These are phyloP conservation scores for Drosophila meridionalis DNA, from an alignment of 2,888 invertebrate species.

Conservation along the genomic window DNA sequence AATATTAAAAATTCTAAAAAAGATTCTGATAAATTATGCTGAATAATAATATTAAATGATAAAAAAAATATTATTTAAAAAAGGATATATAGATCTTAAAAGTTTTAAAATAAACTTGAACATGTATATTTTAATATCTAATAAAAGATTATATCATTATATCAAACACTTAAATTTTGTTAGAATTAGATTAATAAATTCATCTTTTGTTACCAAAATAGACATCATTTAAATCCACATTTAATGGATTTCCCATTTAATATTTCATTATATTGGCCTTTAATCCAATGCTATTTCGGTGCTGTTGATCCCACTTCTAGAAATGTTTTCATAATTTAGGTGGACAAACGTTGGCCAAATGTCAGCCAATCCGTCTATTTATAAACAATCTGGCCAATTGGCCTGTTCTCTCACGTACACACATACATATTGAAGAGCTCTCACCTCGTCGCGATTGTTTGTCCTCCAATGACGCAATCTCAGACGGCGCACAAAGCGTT, in stretches of 20 bases:
- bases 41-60: too few species aligned
- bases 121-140: background rate
- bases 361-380: slow-evolving; percentile 63
- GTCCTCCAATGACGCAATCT: slow-evolving; percentile 64
- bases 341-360: slow-evolving; percentile 36
- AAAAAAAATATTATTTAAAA: too few species aligned
- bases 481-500: slow-evolving; percentile 39
- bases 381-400: slow-evolving; percentile 56
- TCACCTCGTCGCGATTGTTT: slow-evolving; percentile 40
- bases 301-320: slow-evolving; percentile 8
- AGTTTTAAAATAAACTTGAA: background rate
- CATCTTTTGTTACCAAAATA: background rate
- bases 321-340: slow-evolving; percentile 23
- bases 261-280: background rate
- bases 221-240: background rate
- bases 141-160: background rate
- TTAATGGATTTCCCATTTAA: slow-evolving; percentile 16
- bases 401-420: slow-evolving; percentile 1
- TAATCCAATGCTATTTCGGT: background rate
- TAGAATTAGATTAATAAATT: too few species aligned
- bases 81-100: too few species aligned
- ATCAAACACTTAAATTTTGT: too few species aligned
- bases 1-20: too few species aligned
- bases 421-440: slow-evolving; percentile 25
- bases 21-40: too few species aligned